Conservation (phyloP, 2,797 vertebrate species). For the Periparus ater region DNA sequence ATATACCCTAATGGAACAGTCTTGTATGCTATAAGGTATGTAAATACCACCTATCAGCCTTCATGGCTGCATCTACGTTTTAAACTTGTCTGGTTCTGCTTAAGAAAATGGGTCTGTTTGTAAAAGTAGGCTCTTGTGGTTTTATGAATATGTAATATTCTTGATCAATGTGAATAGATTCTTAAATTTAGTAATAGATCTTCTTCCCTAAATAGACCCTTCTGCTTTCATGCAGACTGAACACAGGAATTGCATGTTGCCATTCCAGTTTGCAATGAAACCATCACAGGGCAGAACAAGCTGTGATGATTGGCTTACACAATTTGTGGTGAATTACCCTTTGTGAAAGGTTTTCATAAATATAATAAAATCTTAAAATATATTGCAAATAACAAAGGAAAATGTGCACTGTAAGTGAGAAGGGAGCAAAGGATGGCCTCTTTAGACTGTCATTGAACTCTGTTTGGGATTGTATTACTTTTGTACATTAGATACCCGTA, state of each 20-base stretch:
- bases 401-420: neutral
- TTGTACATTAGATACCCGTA: neutral
- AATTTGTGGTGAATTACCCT: neutral
- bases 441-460: neutral
- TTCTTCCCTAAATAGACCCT: neutral
- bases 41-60: neutral
- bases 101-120: neutral
- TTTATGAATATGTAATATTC: neutral
- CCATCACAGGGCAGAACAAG: neutral
- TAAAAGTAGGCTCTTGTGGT: neutral
- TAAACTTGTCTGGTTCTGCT: neutral
- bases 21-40: conserved; percentile 87
- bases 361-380: neutral
- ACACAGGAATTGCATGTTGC: neutral
- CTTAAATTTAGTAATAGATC: neutral
- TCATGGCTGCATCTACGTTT: neutral
- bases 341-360: neutral
- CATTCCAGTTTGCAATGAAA: neutral
- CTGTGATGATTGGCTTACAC: neutral
- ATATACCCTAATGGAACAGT: conserved; percentile 94
- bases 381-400: neutral
- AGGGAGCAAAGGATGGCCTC: neutral
- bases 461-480: neutral
- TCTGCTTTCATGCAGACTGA: neutral
- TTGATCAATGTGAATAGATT: neutral